Conservation (phyloP, 2,888 invertebrate species). For the Aphelenchoides bicaudatus region DNA sequence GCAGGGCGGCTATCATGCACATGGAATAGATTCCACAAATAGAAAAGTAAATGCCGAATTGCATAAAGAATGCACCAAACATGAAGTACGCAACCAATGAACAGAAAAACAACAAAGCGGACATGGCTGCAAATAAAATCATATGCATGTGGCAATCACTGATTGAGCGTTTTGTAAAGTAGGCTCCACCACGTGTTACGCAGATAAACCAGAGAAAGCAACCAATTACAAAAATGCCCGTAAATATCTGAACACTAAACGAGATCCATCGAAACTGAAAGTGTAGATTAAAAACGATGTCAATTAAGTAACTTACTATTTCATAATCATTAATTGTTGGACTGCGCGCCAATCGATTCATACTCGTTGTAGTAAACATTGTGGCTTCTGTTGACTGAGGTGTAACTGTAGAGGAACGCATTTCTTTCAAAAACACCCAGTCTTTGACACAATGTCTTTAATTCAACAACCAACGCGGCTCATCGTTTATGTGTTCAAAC, state of each 20-base stretch:
- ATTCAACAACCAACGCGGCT: no score
- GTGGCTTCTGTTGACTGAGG: no score
- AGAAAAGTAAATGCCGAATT: conserved; percentile 6
- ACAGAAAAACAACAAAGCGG: neutral
- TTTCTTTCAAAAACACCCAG: no score
- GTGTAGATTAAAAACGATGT: neutral
- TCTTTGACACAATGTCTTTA: no score
- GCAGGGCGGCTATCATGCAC: neutral
- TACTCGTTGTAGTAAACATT: no score
- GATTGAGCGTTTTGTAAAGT: neutral
- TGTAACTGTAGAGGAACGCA: no score
- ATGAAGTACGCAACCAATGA: neutral
- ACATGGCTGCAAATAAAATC: neutral
- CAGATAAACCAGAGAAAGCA: conserved; percentile 8
- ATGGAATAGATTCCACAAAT: neutral
- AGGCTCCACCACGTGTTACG: neutral
- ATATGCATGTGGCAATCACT: neutral
- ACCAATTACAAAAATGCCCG: neutral
- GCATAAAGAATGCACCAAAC: neutral
- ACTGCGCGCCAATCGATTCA: no score
- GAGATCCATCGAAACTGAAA: neutral
- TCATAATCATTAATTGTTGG: no score
- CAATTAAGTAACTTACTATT: neutral
- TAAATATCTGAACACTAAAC: neutral
- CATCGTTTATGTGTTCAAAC: no score